Percentiles rank a stretch among this genome's conserved stretches.
These are phyloP conservation scores for Oryzias curvinotus DNA, from an alignment of 2,113 vertebrate species.

Conservation along the genomic window DNA sequence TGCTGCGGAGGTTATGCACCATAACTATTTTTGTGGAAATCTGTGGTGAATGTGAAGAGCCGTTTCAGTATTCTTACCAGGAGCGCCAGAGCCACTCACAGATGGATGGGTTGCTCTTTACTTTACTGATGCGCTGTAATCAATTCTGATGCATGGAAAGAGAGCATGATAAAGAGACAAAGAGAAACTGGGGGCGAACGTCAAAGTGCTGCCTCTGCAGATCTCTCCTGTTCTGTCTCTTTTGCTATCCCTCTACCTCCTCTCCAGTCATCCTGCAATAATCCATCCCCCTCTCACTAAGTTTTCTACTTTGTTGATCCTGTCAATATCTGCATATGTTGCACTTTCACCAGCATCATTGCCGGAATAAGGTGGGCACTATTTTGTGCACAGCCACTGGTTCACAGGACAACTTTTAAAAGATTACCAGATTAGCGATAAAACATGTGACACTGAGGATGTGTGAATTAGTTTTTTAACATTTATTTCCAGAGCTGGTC, in stretches of 20 bases:
- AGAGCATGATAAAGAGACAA: constrained; percentile 18
- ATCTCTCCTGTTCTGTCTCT: constrained; percentile 47
- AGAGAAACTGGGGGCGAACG: constrained; percentile 19
- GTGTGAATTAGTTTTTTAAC: constrained; percentile 10
- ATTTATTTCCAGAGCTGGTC: constrained; percentile 20
- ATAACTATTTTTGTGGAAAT: constrained; percentile 16
- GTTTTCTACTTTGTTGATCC: constrained; percentile 61
- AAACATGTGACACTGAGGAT: constrained; percentile 33
- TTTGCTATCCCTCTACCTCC: constrained; percentile 12
- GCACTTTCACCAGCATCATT: constrained; percentile 52
- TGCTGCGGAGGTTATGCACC: no score
- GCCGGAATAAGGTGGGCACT: constrained; percentile 63
- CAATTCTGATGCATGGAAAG: constrained; percentile 69
- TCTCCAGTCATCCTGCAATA: constrained; percentile 57
- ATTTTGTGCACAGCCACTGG: constrained; percentile 61
- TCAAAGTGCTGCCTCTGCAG: constrained; percentile 65
- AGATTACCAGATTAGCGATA: constrained; percentile 74
- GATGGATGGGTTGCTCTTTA: constrained; percentile 71
- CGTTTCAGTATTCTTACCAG: constrained; percentile 60
- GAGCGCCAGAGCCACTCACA: constrained; percentile 46
- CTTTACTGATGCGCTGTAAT: constrained; percentile 72
- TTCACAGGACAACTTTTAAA: constrained; percentile 58
- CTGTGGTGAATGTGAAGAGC: constrained; percentile 12
- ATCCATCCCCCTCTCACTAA: constrained; percentile 58
- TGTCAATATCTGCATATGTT: constrained; percentile 65